These are phyloP conservation scores for Pogoniulus pusillus DNA, from an alignment of 2,797 vertebrate species.

Conservation along the genomic window DNA sequence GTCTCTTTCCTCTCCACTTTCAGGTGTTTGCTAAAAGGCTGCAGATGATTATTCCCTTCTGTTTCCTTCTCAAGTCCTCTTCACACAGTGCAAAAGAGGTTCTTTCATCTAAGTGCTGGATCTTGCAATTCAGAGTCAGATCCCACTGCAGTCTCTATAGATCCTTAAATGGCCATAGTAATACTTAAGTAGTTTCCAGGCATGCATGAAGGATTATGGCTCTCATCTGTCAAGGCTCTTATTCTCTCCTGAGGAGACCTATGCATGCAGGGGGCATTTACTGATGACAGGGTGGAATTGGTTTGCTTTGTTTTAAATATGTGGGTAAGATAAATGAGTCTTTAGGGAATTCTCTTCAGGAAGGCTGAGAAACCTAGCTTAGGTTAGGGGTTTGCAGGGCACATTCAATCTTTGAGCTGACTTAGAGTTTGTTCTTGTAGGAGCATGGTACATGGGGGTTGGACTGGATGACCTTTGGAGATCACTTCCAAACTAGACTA, in stretches of 20 bases:
- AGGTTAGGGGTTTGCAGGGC: neutral
- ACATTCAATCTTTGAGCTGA: neutral
- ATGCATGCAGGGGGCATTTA: neutral
- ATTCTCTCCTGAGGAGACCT: neutral
- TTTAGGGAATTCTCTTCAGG: neutral
- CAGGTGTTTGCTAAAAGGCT: conserved; percentile 13
- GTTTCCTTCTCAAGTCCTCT: conserved; percentile 9
- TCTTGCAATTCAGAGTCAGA: neutral
- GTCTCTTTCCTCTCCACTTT: conserved; percentile 1
- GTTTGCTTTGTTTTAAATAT: neutral
- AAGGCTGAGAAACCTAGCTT: neutral
- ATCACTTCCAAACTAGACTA: too few species aligned
- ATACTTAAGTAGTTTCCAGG: neutral
- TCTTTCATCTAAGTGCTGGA: neutral
- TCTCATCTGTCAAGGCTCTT: neutral
- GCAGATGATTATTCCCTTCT: neutral
- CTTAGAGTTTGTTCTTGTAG: neutral
- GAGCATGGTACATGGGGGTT: neutral
- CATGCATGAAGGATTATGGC: neutral
- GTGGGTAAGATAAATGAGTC: neutral
- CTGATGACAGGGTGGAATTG: neutral
- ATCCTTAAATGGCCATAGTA: neutral
- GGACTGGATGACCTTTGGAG: too few species aligned
- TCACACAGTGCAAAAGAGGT: accelerated
- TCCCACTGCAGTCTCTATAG: neutral